phyloP scores from a whole-genome alignment of 1,140 invertebrate species.

The Popillia japonica region DNA sequence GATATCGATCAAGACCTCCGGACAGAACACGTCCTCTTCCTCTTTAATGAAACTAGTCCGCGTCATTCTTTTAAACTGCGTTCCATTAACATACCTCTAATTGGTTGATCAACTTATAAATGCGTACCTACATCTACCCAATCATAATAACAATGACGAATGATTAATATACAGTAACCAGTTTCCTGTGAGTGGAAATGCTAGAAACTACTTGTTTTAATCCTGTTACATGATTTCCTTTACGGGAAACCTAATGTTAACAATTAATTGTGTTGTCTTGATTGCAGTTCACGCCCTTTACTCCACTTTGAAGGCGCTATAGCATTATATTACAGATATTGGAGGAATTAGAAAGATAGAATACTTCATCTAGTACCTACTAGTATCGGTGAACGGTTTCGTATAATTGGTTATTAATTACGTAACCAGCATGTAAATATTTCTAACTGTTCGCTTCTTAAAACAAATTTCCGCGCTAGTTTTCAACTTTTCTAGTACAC shows the following conservation, averaged over 20 bases:
- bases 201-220: constrained; percentile 1
- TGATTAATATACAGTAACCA: not conserved
- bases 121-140: no score
- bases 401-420: constrained; percentile 7
- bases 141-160: not conserved
- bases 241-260: constrained; percentile 8
- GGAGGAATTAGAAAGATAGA: not conserved
- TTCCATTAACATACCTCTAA: no score
- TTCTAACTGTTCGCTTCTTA: not conserved
- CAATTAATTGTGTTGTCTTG: constrained; percentile 34
- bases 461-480: constrained; percentile 8
- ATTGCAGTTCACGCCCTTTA: not conserved
- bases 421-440: not conserved
- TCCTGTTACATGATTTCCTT: constrained; percentile 12
- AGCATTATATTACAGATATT: not conserved
- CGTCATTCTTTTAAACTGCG: no score
- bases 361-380: not conserved
- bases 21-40: no score
- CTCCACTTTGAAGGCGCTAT: not conserved
- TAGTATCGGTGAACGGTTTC: not conserved
- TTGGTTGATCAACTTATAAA: no score
- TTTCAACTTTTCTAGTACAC: not conserved
- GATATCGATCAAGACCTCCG: no score
- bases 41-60: no score
- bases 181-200: not conserved